Evolutionary conservation across 2,888 invertebrate genomes (phyloP), one percentile per base, ranked within the genome.

Genomic region (Imbricaverruca yamaguchii): DNA sequence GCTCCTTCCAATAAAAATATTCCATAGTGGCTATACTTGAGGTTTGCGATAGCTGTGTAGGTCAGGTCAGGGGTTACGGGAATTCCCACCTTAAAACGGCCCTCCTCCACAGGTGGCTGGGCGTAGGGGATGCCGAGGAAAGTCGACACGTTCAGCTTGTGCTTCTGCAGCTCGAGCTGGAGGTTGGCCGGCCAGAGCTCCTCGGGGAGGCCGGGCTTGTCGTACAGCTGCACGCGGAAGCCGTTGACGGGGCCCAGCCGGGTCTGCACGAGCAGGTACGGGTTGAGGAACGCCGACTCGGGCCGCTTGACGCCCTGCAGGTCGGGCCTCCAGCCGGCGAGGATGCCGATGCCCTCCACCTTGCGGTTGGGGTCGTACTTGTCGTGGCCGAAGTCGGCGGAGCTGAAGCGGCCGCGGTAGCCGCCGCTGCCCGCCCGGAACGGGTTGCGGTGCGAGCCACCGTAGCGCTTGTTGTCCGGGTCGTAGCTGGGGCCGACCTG

Each of bases 41-140:
- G 39, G 39, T 39, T 39, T 3, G 39, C 39, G 39, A 3, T 39
- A 39, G 39, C 39, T 39, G 39, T 39, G 39, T 39, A 39, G 4
- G 39, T 39, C 39, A 39, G 39, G 39, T 39, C 39, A 39, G 39
- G 39, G 39, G 39, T 39, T 39, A 39, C 39, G 4, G 39, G 39
- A 39, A 39, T 81, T 84, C 85, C 84, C 84, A 88, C 90, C 89
- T 93, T 94, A 86, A 96, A 95, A 85, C 96, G 90, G 0, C 94
- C 94, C 86, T 96, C 94, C 74, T 91, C 90, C 0, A 92, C 91
- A 0, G 97, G 97, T 65, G 98, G 96, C 86, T 93, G 90, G 0
- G 98, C 97, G 87, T 98, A 98, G 0, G 98, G 98, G 84, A 98
- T 95, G 0, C 98, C 98, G 80, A 98, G 89, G 87, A 96, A 98